A percentile compares a stretch with the other conserved stretches of the same genome.
Conservation (phyloP, 35 echinoderm and acorn worm species). For the Holothuria glaberrima region DNA sequence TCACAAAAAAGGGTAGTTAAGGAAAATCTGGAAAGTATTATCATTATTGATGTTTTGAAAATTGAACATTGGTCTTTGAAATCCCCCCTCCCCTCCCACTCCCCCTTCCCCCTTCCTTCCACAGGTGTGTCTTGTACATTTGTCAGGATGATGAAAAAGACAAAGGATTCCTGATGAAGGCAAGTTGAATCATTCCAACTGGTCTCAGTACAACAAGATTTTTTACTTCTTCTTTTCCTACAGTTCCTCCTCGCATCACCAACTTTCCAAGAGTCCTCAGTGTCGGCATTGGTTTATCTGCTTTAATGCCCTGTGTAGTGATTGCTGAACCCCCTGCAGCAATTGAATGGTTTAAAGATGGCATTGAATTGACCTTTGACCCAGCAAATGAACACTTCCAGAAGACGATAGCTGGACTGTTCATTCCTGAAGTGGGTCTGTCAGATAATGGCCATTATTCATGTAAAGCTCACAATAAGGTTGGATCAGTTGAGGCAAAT, state of each 20-base stretch:
- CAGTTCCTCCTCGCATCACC: slow-evolving; percentile 84
- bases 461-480: slow-evolving; percentile 76
- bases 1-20: too few relatives aligned
- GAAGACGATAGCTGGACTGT: slow-evolving; percentile 73
- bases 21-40: too few relatives aligned
- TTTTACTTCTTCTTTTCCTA: slow-evolving; percentile 20
- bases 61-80: too few relatives aligned
- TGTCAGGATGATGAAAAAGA: too few relatives aligned
- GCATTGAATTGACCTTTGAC: slow-evolving; percentile 45
- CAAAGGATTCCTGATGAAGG: too few relatives aligned
- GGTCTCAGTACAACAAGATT: background rate
- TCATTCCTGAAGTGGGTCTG: slow-evolving; percentile 51
- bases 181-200: too few relatives aligned
- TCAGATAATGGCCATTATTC: slow-evolving; percentile 67
- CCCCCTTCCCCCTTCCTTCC: too few relatives aligned
- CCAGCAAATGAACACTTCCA: slow-evolving; percentile 63
- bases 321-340: slow-evolving; percentile 76
- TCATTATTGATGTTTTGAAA: too few relatives aligned
- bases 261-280: slow-evolving; percentile 52
- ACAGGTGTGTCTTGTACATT: too few relatives aligned
- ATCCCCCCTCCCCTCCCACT: too few relatives aligned
- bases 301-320: slow-evolving; percentile 72
- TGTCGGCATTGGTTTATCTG: slow-evolving; percentile 51
- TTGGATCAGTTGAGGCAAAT: slow-evolving; percentile 56
- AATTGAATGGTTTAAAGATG: slow-evolving; percentile 87